Evolutionary conservation across 92 coral and sea anemone genomes (phyloP), one percentile per base, ranked within the genome.

Genomic region (Isaurus tuberculatus): DNA sequence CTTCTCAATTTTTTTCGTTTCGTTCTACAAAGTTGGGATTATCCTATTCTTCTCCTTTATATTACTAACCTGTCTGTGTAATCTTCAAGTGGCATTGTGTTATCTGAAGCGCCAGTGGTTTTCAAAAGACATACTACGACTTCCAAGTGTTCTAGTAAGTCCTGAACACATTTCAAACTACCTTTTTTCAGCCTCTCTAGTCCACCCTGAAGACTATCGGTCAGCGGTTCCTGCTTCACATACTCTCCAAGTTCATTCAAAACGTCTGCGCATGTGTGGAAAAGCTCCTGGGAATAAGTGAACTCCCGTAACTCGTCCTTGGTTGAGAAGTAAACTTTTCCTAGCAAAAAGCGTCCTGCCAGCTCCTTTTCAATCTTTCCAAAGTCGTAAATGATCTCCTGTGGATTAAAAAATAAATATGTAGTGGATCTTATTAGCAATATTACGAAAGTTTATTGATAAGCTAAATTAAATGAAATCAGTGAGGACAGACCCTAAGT

Each of bases 251-350:
- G 60, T 70, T 88, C 89, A 43, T 73, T 86, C 26, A 91, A 84
- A 19, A 88, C 80, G 32, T 85, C 79, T 28, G 91, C 89, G 70
- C 92, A 81, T 29, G 92, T 75, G 81, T 88, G 94, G 90, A 91
- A 91, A 42, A 91, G 94, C 49, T 91, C 94, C 20, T 85, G 85
- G 43, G 92, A 85, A 78, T 81, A 91, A 16, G 91, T 81, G 75
- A 91, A 91, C 20, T 79, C 68, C 27, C 83, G 86, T 67, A 83
- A 73, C 31, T 86, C 86, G 11, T 75, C 92, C 19, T 40, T 69
- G 43, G 83, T 36, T 23, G 83, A 71, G 20, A 91, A 87, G 78
- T 88, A 88, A 40, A 89, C 86, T 83, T 85, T 91, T 83, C 89
- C 87, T 26, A 91, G 36, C 70, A 75, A 55, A 33, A 82, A 65